Base-by-base conservation (phyloP, 2,888 invertebrate species). In the Caenorhabditis zanzibari region DNA sequence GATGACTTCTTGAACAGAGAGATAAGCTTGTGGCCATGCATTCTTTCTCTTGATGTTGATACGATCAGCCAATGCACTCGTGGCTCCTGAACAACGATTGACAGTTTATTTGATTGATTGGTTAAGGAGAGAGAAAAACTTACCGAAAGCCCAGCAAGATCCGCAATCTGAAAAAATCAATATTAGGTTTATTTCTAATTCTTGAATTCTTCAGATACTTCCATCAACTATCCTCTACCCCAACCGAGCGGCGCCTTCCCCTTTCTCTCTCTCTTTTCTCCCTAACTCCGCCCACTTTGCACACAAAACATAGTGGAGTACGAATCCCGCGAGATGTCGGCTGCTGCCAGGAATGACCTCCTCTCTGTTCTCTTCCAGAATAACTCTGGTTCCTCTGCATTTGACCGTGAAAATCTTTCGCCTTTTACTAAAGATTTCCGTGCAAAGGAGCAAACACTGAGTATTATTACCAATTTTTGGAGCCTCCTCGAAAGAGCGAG, bases 101-200 rank as follows among this genome's bases (percentile, higher is more conserved):
- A 26, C 7, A 38, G 24, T 68, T 52, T 24, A n/a, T 26, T 52
- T 19, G 35, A 66, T 19, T 41, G 19, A 47, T 19, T 9, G 19
- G 47, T 2, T 69, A 14, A 41, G 28, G 26, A 41, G 26, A 63
- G n/a, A 16, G 38, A 22, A n/a, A 19, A 12, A 86, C 86, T 58
- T 49, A 86, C 86, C 93, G 91, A 93, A 93, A 4, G 93, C 93
- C 94, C 94, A 94, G 88, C 94, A 94, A 0, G 93, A 93, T 38
- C 94, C 94, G 88, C 94, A 94, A 84, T 93, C 93, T 93, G 86
- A 32, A 87, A 86, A 69, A 32, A 73, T n/a, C n/a, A 64, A n/a
- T 47, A 19, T 6, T 47, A 47, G 9, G 6, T 32, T 54, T 66
- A 9, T 14, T 7, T 16, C n/a, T n/a, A n/a, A n/a, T n/a, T n/a